Conservation (phyloP, 2,113 vertebrate genomes). For the Caranx ignobilis region DNA sequence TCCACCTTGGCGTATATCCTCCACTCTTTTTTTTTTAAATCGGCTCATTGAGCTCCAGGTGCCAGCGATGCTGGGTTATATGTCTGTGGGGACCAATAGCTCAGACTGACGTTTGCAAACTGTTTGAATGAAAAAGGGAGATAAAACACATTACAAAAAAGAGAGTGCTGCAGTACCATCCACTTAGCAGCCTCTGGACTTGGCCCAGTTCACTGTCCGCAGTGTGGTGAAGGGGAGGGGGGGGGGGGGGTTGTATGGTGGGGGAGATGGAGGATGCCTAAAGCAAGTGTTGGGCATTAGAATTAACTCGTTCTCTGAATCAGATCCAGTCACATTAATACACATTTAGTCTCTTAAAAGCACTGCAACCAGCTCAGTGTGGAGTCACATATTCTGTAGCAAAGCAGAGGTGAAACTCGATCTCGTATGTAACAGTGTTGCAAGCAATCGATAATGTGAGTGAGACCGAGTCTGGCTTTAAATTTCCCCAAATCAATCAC, state of each 20-base stretch:
- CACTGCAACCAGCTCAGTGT: slow-evolving; percentile 29
- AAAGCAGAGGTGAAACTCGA: slow-evolving; percentile 64
- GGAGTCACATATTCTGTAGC: slow-evolving; percentile 53
- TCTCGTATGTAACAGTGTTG: slow-evolving; percentile 57
- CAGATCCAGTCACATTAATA: slow-evolving; percentile 65
- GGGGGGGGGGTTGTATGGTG: neutral
- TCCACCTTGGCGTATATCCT: slow-evolving; percentile 34
- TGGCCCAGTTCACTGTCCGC: slow-evolving; percentile 72
- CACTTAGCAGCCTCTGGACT: slow-evolving; percentile 77
- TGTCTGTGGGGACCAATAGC: slow-evolving; percentile 73
- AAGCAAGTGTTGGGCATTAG: slow-evolving; percentile 51
- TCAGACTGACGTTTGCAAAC: slow-evolving; percentile 69
- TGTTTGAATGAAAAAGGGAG: slow-evolving; percentile 69
- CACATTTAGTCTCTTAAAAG: slow-evolving; percentile 66
- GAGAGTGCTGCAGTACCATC: slow-evolving; percentile 74
- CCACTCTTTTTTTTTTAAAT: slow-evolving; percentile 38
- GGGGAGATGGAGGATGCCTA: slow-evolving; percentile 35
- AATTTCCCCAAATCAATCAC: slow-evolving; percentile 78
- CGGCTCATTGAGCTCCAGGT: slow-evolving; percentile 48
- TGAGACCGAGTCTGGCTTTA: slow-evolving; percentile 69
- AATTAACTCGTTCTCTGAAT: slow-evolving; percentile 67
- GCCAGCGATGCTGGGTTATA: slow-evolving; percentile 24
- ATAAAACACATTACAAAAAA: slow-evolving; percentile 70
- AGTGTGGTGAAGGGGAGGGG: slow-evolving; percentile 37
- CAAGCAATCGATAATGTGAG: slow-evolving; percentile 72